Percentiles rank a stretch among this genome's conserved stretches.
phyloP scores from a whole-genome alignment of 2,888 invertebrate species.

The Myathropa florea region DNA sequence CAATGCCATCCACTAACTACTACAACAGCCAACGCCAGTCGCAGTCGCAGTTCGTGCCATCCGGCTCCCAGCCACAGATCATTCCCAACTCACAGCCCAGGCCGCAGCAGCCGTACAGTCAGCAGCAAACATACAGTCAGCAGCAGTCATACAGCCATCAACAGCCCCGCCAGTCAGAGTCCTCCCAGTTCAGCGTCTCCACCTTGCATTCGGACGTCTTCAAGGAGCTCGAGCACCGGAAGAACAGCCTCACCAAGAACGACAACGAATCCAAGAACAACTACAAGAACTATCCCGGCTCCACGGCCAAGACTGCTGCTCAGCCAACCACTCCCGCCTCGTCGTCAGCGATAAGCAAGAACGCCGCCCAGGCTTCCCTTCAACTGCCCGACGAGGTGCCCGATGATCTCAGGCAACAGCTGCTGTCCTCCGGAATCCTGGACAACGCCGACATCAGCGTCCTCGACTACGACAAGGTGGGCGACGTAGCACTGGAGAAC shows the following conservation, averaged over 20 bases:
- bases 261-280: slow-evolving; percentile 47
- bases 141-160: too few relatives aligned
- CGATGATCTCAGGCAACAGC: slow-evolving; percentile 90
- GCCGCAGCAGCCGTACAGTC: slow-evolving; percentile 72
- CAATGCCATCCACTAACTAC: slow-evolving; percentile 75
- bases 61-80: slow-evolving; percentile 74
- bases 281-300: slow-evolving; percentile 12
- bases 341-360: slow-evolving; percentile 66
- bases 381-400: slow-evolving; percentile 93
- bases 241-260: slow-evolving; percentile 20
- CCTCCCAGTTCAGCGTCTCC: slow-evolving; percentile 78
- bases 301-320: background rate
- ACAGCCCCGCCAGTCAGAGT: slow-evolving; percentile 54
- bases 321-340: slow-evolving; percentile 53
- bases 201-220: slow-evolving; percentile 80
- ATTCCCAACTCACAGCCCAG: slow-evolving; percentile 76
- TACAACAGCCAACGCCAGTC: slow-evolving; percentile 74
- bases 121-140: slow-evolving; percentile 72
- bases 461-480: slow-evolving; percentile 93
- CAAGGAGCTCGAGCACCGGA: slow-evolving; percentile 77
- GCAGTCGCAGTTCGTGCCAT: slow-evolving; percentile 52
- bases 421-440: slow-evolving; percentile 91
- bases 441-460: slow-evolving; percentile 94
- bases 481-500: slow-evolving; percentile 91
- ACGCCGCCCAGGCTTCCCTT: slow-evolving; percentile 78